phyloP scores from a whole-genome alignment of 2,888 invertebrate species.

The Eupithecia subfuscata region DNA sequence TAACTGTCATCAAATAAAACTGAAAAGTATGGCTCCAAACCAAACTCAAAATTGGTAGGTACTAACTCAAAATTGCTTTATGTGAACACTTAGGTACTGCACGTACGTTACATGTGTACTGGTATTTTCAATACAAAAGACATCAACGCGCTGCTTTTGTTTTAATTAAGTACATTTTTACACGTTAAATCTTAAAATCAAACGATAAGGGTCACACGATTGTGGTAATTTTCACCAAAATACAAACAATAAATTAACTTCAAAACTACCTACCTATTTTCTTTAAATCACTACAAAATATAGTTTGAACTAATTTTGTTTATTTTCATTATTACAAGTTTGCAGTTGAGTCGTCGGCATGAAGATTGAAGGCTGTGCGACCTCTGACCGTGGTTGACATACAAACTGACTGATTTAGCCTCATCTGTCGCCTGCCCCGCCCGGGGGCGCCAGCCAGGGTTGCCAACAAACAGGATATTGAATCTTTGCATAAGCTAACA shows the following conservation, averaged over 20 bases:
- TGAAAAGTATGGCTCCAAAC: too few relatives aligned
- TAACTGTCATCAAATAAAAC: background rate
- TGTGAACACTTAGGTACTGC: background rate
- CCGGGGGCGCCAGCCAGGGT: constrained; percentile 34
- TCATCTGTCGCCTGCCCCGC: constrained; percentile 52
- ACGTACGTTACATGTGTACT: background rate
- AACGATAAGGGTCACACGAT: too few relatives aligned
- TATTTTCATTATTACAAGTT: background rate
- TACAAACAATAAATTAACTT: too few relatives aligned
- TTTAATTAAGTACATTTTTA: background rate
- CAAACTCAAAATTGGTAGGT: too few relatives aligned
- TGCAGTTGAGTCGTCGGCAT: constrained; percentile 10
- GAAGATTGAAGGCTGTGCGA: constrained; percentile 25
- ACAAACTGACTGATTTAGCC: constrained; percentile 57
- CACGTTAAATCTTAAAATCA: background rate
- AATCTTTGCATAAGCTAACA: too few relatives aligned
- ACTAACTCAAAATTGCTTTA: background rate
- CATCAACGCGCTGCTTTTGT: constrained; percentile 3
- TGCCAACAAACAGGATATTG: constrained; percentile 9
- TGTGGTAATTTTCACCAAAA: too few relatives aligned
- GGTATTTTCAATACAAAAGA: background rate
- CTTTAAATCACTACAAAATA: background rate
- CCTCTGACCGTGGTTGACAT: constrained; percentile 47
- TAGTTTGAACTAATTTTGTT: background rate
- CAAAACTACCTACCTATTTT: too few relatives aligned